These are phyloP conservation scores for Chorisops tibialis DNA, from an alignment of 2,888 invertebrate genomes.

Conservation along the genomic window DNA sequence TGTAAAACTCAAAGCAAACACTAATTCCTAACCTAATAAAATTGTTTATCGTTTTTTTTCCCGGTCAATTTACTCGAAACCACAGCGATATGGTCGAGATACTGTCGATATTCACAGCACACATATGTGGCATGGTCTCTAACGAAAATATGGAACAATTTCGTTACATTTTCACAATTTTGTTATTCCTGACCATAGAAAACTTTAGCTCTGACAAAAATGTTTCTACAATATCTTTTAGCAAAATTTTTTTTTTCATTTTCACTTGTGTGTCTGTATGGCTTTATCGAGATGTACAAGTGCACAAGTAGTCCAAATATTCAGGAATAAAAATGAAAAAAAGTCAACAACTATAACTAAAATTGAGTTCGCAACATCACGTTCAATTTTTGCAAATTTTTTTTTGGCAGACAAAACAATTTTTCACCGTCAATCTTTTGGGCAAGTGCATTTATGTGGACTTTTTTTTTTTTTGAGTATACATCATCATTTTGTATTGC, in stretches of 20 bases:
- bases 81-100: not conserved
- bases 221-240: conserved; percentile 21
- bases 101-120: too few relatives aligned
- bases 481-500: not conserved
- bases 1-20: not conserved
- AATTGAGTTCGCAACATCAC: conserved; percentile 33
- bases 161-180: conserved; percentile 14
- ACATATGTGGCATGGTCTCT: too few relatives aligned
- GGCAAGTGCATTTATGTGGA: conserved; percentile 3
- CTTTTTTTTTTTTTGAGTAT: conserved; percentile 1
- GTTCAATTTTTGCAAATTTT: conserved; percentile 29
- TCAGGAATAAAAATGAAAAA: too few relatives aligned
- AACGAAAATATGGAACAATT: conserved; percentile 16
- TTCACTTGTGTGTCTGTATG: not conserved
- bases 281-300: conserved; percentile 14
- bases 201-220: conserved; percentile 16
- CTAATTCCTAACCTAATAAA: conserved; percentile 19
- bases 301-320: too few relatives aligned
- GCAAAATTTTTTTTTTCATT: too few relatives aligned
- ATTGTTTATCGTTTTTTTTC: conserved; percentile 4
- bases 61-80: not conserved
- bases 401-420: conserved; percentile 34
- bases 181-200: not conserved
- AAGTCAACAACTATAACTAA: conserved; percentile 17
- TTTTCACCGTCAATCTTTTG: conserved; percentile 31